Evolutionary conservation across 2,888 invertebrate species (phyloP), one percentile per base, ranked within the genome.

Genomic region (Lypha dubia): DNA sequence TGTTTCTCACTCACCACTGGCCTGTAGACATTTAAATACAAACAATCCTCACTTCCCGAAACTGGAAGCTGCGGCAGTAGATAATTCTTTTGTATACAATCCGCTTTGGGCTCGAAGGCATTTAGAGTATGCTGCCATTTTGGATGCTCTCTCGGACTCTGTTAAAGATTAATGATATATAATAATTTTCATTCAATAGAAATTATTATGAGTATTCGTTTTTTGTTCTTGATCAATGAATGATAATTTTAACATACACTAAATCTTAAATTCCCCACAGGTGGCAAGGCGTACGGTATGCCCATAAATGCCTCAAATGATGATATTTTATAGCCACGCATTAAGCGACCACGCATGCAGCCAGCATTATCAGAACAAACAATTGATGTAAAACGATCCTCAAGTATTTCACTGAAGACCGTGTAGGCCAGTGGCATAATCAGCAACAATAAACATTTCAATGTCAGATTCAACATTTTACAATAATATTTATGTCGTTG

Each of bases 81-180:
- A 86, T 93, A 93, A 88, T 93, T 93, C 88, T 93, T 93, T 88
- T 94, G 94, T 65, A 93, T 90, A 86, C 94, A 94, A 63, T 91
- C 89, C 1, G 90, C 83, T 22, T 90, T 91, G 5, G 92, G 90
- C 22, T 87, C 65, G 0, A 88, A 91, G 1, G 93, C 93, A 87
- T 93, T 87, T 22, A 89, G 87, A 3, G 88, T 75, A 6, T 87
- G 88, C 3, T 79, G 24, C 88, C 89, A 88, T 32, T 87, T 88
- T 28, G 88, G 88, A 79, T 87, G 86, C 0, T 88, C 87, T 56
- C 89, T 88, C 1, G 92, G 92, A 85, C 90, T 90, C 92, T 92
- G 28, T 1, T 3, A 44, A 44, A 63, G 49, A 49, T 1, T 3
- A n/a, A 38, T 38, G 8, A 38, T 22, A 35, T 0, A 28, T 41